Base-by-base conservation (phyloP, 2,113 vertebrate species). In the Zapornia atra region DNA sequence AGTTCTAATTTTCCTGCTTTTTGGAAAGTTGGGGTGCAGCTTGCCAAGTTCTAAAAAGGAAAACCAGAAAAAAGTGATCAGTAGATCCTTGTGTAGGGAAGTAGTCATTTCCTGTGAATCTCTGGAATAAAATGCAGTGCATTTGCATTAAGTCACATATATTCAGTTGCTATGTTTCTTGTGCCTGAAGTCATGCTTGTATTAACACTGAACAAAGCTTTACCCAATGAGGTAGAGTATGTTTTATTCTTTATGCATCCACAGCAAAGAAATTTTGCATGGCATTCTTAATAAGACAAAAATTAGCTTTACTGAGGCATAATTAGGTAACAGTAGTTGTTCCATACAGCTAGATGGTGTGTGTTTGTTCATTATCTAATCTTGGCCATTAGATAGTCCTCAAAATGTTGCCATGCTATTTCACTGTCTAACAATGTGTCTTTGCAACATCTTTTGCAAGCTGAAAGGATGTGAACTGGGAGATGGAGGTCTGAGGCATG, bases 1-100 rank as follows among this genome's bases (percentile, higher is more conserved):
- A 95, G 48, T 80, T 94, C 82, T 91, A 48, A 56, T 71, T 91
- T 90, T 92, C 54, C 10, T 72, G 63, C 44, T 78, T 77, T 92
- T 90, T 84, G 5, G 33, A 75, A 84, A 86, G 22, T 26, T 91
- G 64, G 75, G 48, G 16, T 60, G 28, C 48, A 83, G 10, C 22
- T 82, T 92, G 57, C 33, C 36, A 88, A 65, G 38, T 77, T 83
- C 60, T 81, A 36, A 65, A 71, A 63, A 70, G 31, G n/a, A 73
- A 46, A 11, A 88, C 31, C 40, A 53, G 61, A 34, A 95, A 91
- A 64, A 90, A 51, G 20, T 28, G 16, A 17, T 75, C 24, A 56
- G 18, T 77, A 42, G 68, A 44, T 91, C 11, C 26, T 15, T 46
- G 8, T 95, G 12, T 69, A 76, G 25, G 53, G 38, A 85, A 88